These are phyloP conservation scores for Ferdinandea cuprea DNA, from an alignment of 2,888 invertebrate species.

Conservation along the genomic window DNA sequence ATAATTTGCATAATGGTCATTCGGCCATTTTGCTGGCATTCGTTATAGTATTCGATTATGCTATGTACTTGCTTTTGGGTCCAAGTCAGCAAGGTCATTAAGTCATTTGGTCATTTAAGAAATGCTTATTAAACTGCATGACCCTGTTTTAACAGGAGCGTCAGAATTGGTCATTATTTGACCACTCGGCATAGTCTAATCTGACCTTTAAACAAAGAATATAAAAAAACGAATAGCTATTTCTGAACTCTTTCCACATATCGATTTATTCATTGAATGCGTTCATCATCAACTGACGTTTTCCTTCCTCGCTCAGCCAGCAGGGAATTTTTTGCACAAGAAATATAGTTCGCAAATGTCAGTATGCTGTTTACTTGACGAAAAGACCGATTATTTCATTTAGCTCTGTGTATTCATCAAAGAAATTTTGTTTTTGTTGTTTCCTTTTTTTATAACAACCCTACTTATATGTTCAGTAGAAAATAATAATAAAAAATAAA, in stretches of 20 bases:
- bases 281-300: constrained; percentile 18
- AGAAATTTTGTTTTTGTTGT: constrained; percentile 32
- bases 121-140: too few relatives aligned
- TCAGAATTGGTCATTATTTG: too few relatives aligned
- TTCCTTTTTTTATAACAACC: background rate
- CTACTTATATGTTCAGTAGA: constrained; percentile 1
- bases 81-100: too few relatives aligned
- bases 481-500: constrained; percentile 12
- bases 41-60: too few relatives aligned
- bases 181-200: too few relatives aligned
- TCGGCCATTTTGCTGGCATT: too few relatives aligned
- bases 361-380: constrained; percentile 57
- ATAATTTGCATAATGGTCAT: too few relatives aligned
- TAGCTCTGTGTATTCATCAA: constrained; percentile 22
- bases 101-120: too few relatives aligned
- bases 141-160: too few relatives aligned
- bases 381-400: constrained; percentile 11
- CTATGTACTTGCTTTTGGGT: too few relatives aligned
- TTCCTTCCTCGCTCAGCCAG: background rate
- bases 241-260: background rate
- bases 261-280: background rate
- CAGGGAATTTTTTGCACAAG: constrained; percentile 13
- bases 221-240: background rate
- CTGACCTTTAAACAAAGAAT: too few relatives aligned
- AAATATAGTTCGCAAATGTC: constrained; percentile 60